These are phyloP conservation scores for Drosophila mayri DNA, from an alignment of 1,140 invertebrate genomes.

Conservation along the genomic window DNA sequence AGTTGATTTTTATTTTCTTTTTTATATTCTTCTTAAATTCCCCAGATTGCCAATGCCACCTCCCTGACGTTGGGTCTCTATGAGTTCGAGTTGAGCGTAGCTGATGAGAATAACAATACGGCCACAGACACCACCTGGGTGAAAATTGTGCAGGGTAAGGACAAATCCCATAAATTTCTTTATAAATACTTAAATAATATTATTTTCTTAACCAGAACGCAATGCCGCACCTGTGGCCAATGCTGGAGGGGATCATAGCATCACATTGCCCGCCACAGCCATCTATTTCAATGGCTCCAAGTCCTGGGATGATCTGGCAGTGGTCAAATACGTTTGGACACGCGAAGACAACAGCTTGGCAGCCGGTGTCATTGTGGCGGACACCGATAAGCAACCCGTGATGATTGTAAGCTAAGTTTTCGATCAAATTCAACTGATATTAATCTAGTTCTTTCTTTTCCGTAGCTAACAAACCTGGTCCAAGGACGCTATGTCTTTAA, in stretches of 20 bases:
- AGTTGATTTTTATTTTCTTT: too few relatives aligned
- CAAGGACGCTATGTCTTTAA: conserved; percentile 95
- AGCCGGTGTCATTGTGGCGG: conserved; percentile 91
- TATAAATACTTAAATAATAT: neutral
- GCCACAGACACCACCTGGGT: conserved; percentile 90
- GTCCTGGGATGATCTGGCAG: conserved; percentile 95
- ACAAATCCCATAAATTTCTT: neutral
- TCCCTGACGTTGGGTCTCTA: conserved; percentile 94
- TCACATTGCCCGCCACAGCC: conserved; percentile 90
- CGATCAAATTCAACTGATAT: neutral
- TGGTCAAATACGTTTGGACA: conserved; percentile 94
- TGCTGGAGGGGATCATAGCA: conserved; percentile 93
- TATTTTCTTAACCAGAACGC: conserved; percentile 88
- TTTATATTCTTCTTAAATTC: conserved; percentile 14
- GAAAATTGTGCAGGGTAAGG: conserved; percentile 95
- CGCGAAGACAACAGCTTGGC: conserved; percentile 93
- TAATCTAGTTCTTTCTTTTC: neutral
- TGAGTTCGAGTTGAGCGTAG: conserved; percentile 92
- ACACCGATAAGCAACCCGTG: conserved; percentile 90
- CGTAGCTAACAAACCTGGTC: conserved; percentile 92
- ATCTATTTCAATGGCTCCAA: conserved; percentile 93
- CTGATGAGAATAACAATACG: conserved; percentile 93
- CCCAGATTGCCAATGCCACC: conserved; percentile 89
- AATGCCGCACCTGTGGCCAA: conserved; percentile 95
- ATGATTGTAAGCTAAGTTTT: conserved; percentile 88